A percentile compares a stretch with the other conserved stretches of the same genome.
phyloP scores from a whole-genome alignment of 2,888 invertebrate species.

The Herminia tarsipennalis region DNA sequence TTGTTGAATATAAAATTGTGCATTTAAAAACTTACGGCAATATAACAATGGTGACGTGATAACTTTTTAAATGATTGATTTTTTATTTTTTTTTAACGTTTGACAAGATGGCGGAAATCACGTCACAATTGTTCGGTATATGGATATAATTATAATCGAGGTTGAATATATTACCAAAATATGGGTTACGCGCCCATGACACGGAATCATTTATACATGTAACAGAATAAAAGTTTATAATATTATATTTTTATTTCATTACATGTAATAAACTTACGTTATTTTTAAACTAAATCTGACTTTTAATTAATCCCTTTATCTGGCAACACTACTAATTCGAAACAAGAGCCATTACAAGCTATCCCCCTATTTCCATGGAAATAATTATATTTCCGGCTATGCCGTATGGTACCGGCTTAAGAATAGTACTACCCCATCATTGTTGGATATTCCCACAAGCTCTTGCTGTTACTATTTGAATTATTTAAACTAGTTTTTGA shows the following conservation, averaged over 20 bases:
- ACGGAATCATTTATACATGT: constrained; percentile 68
- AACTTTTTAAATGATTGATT: constrained; percentile 18
- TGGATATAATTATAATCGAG: constrained; percentile 44
- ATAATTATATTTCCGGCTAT: too few relatives aligned
- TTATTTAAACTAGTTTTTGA: too few relatives aligned
- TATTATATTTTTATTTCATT: constrained; percentile 82
- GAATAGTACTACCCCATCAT: too few relatives aligned
- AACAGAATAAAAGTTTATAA: constrained; percentile 77
- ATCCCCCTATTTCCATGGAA: too few relatives aligned
- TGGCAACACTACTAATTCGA: neutral
- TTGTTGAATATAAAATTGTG: constrained; percentile 22
- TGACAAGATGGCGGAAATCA: constrained; percentile 36
- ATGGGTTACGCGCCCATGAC: constrained; percentile 39
- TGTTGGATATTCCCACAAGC: too few relatives aligned
- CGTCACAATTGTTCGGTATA: constrained; percentile 49
- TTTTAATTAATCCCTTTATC: constrained; percentile 55
- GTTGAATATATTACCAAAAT: constrained; percentile 52
- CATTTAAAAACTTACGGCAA: constrained; percentile 56
- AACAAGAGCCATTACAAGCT: too few relatives aligned
- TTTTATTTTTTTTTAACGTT: constrained; percentile 35
- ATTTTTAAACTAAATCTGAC: constrained; percentile 77
- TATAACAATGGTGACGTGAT: constrained; percentile 55
- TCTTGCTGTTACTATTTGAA: too few relatives aligned
- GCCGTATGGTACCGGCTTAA: too few relatives aligned
- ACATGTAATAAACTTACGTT: constrained; percentile 85